Percentiles rank a stretch among this genome's conserved stretches.
phyloP scores from a whole-genome alignment of 2,888 invertebrate genomes.

The Microchrysa polita region DNA sequence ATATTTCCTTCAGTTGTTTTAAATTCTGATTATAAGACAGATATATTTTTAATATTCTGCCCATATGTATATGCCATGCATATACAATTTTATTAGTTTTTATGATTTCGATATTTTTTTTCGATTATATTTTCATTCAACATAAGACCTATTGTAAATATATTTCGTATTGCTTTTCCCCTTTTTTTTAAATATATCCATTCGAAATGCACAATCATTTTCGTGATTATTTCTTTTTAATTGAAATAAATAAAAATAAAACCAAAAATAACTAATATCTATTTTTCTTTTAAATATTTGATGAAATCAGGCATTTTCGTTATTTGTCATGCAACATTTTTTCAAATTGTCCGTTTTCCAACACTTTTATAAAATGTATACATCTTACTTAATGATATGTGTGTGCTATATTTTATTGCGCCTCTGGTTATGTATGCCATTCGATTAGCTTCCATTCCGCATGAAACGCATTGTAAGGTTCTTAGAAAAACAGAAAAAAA shows the following conservation, averaged over 20 bases:
- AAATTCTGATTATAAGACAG: too few relatives aligned
- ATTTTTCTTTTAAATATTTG: neutral
- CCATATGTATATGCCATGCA: neutral
- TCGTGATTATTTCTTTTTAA: neutral
- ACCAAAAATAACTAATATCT: too few relatives aligned
- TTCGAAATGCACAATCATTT: slow-evolving; percentile 14
- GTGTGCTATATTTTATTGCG: slow-evolving; percentile 22
- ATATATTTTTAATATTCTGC: neutral
- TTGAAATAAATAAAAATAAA: neutral
- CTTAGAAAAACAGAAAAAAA: slow-evolving; percentile 8
- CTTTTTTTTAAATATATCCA: slow-evolving; percentile 38
- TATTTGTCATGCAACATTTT: neutral
- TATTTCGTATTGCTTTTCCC: slow-evolving; percentile 50
- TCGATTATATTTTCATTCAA: slow-evolving; percentile 17
- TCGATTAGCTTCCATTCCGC: too few relatives aligned
- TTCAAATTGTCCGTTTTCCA: neutral
- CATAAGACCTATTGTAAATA: slow-evolving; percentile 39
- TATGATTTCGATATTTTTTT: neutral
- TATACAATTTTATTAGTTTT: neutral
- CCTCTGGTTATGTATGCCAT: neutral
- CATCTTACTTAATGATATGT: slow-evolving; percentile 39
- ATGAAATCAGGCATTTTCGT: neutral
- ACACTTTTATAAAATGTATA: slow-evolving; percentile 24
- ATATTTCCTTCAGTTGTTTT: too few relatives aligned
- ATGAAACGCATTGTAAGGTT: neutral